Conservation (phyloP, 2,797 vertebrate genomes). For the Antennarius maculatus region DNA sequence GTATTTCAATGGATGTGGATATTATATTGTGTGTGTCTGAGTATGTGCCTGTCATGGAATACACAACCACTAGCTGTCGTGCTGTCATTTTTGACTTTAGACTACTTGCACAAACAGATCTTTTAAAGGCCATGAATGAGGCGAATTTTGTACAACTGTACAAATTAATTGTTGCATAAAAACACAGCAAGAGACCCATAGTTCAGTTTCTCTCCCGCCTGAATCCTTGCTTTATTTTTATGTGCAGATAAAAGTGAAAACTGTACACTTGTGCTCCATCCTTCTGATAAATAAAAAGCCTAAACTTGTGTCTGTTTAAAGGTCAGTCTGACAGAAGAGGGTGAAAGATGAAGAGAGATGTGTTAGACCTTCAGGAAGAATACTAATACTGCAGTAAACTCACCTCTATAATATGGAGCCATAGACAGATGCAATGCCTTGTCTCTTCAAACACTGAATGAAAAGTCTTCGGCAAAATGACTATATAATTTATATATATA, state of each 20-base stretch:
- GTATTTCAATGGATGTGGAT: slow-evolving; percentile 44
- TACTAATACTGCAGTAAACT: slow-evolving; percentile 44
- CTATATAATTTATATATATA: slow-evolving; percentile 72
- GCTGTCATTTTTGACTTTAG: slow-evolving; percentile 32
- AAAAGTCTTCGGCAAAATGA: slow-evolving; percentile 49
- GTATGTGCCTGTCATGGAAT: slow-evolving; percentile 41
- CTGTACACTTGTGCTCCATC: slow-evolving; percentile 39
- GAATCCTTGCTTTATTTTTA: slow-evolving; percentile 19
- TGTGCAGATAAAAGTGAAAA: slow-evolving; percentile 41
- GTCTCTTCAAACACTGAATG: slow-evolving; percentile 58
- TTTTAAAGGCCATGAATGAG: slow-evolving; percentile 31
- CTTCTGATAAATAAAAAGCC: slow-evolving; percentile 29
- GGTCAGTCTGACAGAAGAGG: slow-evolving; percentile 14
- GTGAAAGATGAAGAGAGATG: slow-evolving; percentile 9
- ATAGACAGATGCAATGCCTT: slow-evolving; percentile 54
- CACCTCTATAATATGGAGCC: slow-evolving; percentile 50
- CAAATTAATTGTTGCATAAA: slow-evolving; percentile 1
- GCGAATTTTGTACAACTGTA: slow-evolving; percentile 8
- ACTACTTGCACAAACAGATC: slow-evolving; percentile 25
- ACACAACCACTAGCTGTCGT: slow-evolving; percentile 43
- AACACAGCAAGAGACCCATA: slow-evolving; percentile 11
- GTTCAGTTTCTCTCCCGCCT: slow-evolving; percentile 12
- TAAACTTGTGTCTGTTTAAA: slow-evolving; percentile 41
- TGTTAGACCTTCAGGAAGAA: slow-evolving; percentile 40
- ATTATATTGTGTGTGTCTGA: slow-evolving; percentile 49